Percentiles rank a stretch among this genome's conserved stretches.
Evolutionary conservation across 2,797 vertebrate species (phyloP).

Genomic region (Basileuterus tristriatus): DNA sequence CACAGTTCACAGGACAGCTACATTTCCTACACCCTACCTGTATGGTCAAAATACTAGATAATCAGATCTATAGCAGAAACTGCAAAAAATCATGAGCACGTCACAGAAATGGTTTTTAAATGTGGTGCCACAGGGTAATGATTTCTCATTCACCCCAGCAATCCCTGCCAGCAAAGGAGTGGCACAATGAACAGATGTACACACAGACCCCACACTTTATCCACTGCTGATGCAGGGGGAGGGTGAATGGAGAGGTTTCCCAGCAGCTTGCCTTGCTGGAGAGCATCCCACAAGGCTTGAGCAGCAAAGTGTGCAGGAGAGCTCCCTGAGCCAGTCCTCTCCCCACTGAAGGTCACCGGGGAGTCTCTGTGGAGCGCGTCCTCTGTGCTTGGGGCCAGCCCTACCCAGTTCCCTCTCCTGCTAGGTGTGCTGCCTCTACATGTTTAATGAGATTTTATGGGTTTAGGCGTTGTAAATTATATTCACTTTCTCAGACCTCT

Average conservation of each 20-base stretch:
- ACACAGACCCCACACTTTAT: background rate
- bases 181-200: background rate
- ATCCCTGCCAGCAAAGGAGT: background rate
- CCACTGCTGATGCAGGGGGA: background rate
- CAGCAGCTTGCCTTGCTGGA: background rate
- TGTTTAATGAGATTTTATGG: constrained; percentile 65
- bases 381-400: constrained; percentile 3
- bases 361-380: background rate
- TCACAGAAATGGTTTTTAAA: background rate
- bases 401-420: constrained; percentile 15
- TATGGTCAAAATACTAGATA: background rate
- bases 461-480: constrained; percentile 66
- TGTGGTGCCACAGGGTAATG: background rate
- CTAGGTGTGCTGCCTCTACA: constrained; percentile 46
- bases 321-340: background rate
- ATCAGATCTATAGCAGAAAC: background rate
- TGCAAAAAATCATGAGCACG: background rate
- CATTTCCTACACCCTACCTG: background rate
- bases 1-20: background rate
- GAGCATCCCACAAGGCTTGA: background rate
- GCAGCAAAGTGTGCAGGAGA: background rate
- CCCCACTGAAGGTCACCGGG: constrained; percentile 28
- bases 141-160: background rate
- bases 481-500: constrained; percentile 53
- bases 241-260: background rate